phyloP scores from a whole-genome alignment of 2,113 vertebrate species.

The Aspiorhynchus laticeps region DNA sequence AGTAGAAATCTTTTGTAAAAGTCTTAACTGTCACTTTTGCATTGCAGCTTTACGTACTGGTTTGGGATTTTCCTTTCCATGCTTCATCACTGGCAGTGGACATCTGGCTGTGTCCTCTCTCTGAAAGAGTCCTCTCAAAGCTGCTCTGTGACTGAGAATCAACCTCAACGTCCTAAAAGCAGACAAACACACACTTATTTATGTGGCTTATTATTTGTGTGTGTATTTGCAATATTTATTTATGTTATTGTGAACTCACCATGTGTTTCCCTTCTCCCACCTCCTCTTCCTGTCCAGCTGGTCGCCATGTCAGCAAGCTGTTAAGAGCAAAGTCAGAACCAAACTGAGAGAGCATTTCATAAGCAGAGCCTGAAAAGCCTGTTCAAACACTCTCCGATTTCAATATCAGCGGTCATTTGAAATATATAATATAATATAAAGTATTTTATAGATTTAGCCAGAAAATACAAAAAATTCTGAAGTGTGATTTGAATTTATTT shows the following conservation, averaged over 20 bases:
- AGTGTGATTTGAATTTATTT: not conserved
- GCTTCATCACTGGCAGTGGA: slow-evolving; percentile 93
- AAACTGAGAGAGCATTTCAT: slow-evolving; percentile 45
- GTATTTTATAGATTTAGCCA: not conserved
- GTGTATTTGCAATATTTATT: slow-evolving; percentile 32
- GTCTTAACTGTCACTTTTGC: not conserved
- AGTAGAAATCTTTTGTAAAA: not conserved
- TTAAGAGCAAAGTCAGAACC: slow-evolving; percentile 52
- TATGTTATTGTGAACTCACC: slow-evolving; percentile 75
- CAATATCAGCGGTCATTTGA: not conserved
- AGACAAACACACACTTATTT: not conserved
- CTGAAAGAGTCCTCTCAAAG: slow-evolving; percentile 90
- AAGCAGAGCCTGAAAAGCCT: slow-evolving; percentile 13
- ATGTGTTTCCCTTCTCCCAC: slow-evolving; percentile 82
- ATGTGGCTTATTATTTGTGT: slow-evolving; percentile 3
- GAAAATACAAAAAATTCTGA: not conserved
- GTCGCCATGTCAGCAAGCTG: slow-evolving; percentile 94
- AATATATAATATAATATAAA: too few species aligned
- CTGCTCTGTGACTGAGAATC: slow-evolving; percentile 95
- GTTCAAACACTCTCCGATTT: not conserved
- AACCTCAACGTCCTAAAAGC: slow-evolving; percentile 86
- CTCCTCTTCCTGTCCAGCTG: slow-evolving; percentile 90
- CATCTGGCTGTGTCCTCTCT: slow-evolving; percentile 93
- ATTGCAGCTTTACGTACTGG: slow-evolving; percentile 71
- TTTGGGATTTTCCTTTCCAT: slow-evolving; percentile 87